These are phyloP conservation scores for Miopithecus talapoin DNA, from an alignment of 2,797 vertebrate genomes.

Conservation along the genomic window DNA sequence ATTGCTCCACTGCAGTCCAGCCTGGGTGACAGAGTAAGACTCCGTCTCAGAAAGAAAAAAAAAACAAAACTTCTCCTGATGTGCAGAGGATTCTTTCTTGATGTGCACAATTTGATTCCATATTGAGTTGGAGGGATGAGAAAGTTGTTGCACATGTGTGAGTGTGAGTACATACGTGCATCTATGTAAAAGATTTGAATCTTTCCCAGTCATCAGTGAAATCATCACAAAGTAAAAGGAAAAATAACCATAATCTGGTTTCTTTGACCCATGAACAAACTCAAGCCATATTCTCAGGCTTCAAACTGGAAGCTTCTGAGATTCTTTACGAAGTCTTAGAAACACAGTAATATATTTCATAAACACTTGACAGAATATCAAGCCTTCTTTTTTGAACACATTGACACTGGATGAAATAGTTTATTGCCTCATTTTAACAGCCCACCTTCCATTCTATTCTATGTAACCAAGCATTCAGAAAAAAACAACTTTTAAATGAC, in stretches of 20 bases:
- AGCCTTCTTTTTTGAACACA: neutral
- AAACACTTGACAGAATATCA: neutral
- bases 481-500: neutral
- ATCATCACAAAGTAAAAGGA: neutral
- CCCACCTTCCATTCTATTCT: neutral
- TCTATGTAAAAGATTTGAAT: neutral
- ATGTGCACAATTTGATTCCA: neutral
- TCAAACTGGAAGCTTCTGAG: neutral
- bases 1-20: too few species aligned
- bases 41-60: too few species aligned
- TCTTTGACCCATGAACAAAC: constrained; percentile 10
- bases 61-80: neutral
- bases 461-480: neutral
- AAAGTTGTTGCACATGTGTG: neutral
- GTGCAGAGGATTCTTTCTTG: neutral
- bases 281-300: neutral
- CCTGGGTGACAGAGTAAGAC: too few species aligned
- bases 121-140: neutral
- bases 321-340: constrained; percentile 7
- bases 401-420: neutral
- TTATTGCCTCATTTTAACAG: neutral
- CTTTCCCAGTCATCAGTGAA: neutral
- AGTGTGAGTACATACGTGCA: neutral
- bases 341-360: neutral
- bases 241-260: neutral